phyloP scores from a whole-genome alignment of 2,113 vertebrate genomes.

The Etheostoma cragini region DNA sequence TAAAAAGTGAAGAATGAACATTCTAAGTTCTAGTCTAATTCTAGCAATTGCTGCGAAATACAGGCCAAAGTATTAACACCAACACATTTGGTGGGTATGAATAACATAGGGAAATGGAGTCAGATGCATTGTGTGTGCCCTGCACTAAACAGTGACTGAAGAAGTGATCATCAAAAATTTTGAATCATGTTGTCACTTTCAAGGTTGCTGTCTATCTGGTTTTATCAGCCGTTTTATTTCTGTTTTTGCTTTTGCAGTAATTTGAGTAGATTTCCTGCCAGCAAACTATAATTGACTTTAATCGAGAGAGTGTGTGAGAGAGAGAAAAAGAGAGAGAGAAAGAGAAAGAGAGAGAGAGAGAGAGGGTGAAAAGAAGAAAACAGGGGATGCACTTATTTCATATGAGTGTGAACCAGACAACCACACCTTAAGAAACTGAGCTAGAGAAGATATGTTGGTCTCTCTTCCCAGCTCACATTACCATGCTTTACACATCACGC shows the following conservation, averaged over 20 bases:
- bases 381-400: background rate
- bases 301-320: background rate
- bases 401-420: slow-evolving; percentile 3
- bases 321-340: background rate
- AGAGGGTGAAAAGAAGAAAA: background rate
- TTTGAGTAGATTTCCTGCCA: background rate
- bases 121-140: background rate
- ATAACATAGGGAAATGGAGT: background rate
- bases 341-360: background rate
- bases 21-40: background rate
- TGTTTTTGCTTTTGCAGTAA: slow-evolving; percentile 8
- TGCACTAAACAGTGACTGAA: background rate
- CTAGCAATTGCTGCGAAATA: background rate
- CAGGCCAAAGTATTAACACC: background rate
- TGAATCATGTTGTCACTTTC: background rate
- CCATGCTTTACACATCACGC: slow-evolving; percentile 4
- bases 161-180: background rate
- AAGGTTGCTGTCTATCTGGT: background rate
- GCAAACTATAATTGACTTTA: slow-evolving; percentile 7
- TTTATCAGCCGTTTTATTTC: slow-evolving; percentile 4
- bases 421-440: background rate
- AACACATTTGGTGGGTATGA: background rate
- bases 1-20: background rate
- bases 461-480: slow-evolving; percentile 10
- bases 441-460: background rate